Conservation (phyloP, 2,888 invertebrate genomes). For the Invenusta paracnida region DNA sequence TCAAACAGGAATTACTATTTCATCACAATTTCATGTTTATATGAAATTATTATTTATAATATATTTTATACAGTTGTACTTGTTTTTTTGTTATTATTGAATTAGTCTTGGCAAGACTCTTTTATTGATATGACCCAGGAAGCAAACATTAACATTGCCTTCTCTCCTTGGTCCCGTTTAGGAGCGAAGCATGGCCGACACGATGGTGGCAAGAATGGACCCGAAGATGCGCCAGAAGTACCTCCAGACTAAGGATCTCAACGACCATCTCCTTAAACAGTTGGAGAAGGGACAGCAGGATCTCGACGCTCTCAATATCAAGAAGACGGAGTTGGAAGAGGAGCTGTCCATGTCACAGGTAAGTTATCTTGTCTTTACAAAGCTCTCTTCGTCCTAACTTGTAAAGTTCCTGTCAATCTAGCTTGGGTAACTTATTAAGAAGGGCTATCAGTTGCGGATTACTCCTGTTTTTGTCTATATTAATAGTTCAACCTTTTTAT, state of each 20-base stretch:
- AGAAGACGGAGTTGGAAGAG: conserved; percentile 69
- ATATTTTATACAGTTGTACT: not conserved
- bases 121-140: too few relatives aligned
- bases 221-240: conserved; percentile 66
- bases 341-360: conserved; percentile 68
- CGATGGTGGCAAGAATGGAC: conserved; percentile 67
- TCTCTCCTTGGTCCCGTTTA: too few relatives aligned
- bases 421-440: too few relatives aligned
- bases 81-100: conserved; percentile 5
- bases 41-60: not conserved
- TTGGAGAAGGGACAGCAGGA: conserved; percentile 63
- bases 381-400: too few relatives aligned
- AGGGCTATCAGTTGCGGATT: too few relatives aligned
- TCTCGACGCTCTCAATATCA: conserved; percentile 67
- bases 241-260: conserved; percentile 63
- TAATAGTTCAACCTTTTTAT: too few relatives aligned
- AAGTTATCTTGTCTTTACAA: too few relatives aligned
- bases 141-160: too few relatives aligned
- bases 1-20: too few relatives aligned
- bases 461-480: too few relatives aligned
- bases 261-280: conserved; percentile 58
- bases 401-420: too few relatives aligned
- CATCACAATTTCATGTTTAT: conserved; percentile 43
- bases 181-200: conserved; percentile 68
- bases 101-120: too few relatives aligned